Evolutionary conservation across 2,113 vertebrate species (phyloP), one percentile per base, ranked within the genome.

Genomic region (Epinephelus fuscoguttatus): DNA sequence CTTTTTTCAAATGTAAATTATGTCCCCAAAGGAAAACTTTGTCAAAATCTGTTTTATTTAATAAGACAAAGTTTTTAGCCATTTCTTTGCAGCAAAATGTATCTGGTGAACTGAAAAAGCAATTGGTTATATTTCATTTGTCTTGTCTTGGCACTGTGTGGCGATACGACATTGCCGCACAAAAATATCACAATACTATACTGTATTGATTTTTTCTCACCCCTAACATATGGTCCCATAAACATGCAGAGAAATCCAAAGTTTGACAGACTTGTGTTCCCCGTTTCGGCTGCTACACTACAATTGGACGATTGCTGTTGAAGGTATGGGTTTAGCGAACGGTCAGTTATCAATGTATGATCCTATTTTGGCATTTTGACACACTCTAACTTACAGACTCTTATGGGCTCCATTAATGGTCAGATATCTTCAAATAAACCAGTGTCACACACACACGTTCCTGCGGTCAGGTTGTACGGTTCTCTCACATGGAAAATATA

Each of bases 401-500:
- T 45, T 37, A 7, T 52, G 42, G 30, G 52, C 50, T 23, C 19
- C 37, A 23, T 60, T 37, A 52, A 40, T 2, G 17, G 52, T 40
- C 63, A 69, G 25, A 80, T 68, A 23, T 82, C 40, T 66, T 27
- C 1, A 6, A 60, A 30, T 37, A 33, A 82, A 71, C 42, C 66
- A 25, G 52, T 75, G 74, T 82, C 61, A 66, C 52, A 42, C 59
- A 59, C 71, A 85, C 83, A 70, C 11, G 30, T 75, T 55, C 66
- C 70, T 75, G 78, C 83, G 73, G 80, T 42, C 50, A 85, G n/a
- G 70, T 72, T 92, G 84, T 86, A 77, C 18, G 45, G 77, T 85
- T 85, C 74, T 85, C 80, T 76, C 74, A 78, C 55, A 27, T 71
- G 50, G 25, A 70, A 94, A 95, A 92, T 94, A 95, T 93, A 96